Evolutionary conservation across 2,797 vertebrate genomes (phyloP), one percentile per base, ranked within the genome.

Genomic region (Malacoraja senta): DNA sequence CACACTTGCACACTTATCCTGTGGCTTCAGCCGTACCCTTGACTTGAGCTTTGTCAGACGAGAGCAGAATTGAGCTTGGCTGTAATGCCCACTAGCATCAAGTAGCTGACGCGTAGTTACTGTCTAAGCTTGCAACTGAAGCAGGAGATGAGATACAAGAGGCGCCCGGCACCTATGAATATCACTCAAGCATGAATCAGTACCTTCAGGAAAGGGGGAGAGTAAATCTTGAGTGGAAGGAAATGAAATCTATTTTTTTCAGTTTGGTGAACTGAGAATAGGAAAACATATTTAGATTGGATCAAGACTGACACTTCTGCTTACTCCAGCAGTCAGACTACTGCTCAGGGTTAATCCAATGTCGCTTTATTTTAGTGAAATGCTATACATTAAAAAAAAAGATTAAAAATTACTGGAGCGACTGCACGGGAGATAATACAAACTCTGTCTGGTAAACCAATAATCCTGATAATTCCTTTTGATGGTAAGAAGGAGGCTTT

Each of bases 361-460:
- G 84, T 88, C 63, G 68, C n/a, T 68, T 88, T 68, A 88, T 88
- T 88, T 88, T 68, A 88, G 84, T 88, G 63, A 68, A 88, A 88
- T 68, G 61, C 84, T 68, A 68, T 68, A 88, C 65, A 88, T 68
- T 32, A 84, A 84, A 78, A 78, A 65, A 35, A 15, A 88, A 88
- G 61, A 86, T 86, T 86, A 86, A 65, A 86, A 86, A 65, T 86
- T 65, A 86, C 58, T 65, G 83, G 58, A 86, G 58, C 61, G 17
- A 68, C 61, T 88, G 35, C 84, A 88, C 10, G 84, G 84, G 17
- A 88, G 84, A 68, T 88, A 88, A 88, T 88, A 63, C 84, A 88
- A 32, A 68, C 15, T n/a, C 61, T 88, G 84, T 68, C 84, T 68
- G n/a, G 84, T 35, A 88, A 88, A 88, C n/a, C 84, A 68, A 88